A percentile compares a stretch with the other conserved stretches of the same genome.
phyloP scores from a whole-genome alignment of 2,888 invertebrate genomes.

The Thysanoteuthis rhombus region DNA sequence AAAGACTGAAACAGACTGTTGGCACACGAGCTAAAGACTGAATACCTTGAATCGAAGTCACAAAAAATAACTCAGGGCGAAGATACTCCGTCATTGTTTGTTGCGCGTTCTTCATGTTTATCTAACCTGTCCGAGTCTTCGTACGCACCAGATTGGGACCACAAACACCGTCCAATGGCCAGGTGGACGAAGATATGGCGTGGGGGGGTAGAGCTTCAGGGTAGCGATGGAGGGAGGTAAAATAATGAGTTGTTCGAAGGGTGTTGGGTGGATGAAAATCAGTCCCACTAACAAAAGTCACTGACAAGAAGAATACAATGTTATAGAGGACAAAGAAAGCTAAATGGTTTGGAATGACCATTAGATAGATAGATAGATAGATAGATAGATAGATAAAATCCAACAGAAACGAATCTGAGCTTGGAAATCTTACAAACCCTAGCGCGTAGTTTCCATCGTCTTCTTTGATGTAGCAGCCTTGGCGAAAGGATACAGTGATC shows the following conservation, averaged over 20 bases:
- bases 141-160: background rate
- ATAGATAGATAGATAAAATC: background rate
- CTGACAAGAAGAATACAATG: background rate
- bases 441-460: too few relatives aligned
- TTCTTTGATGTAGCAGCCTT: too few relatives aligned
- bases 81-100: background rate
- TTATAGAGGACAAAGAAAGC: background rate
- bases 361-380: background rate
- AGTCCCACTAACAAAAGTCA: background rate
- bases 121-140: background rate
- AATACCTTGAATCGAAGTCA: background rate
- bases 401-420: too few relatives aligned
- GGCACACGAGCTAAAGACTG: background rate
- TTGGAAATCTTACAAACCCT: too few relatives aligned
- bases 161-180: background rate
- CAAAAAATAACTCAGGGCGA: background rate
- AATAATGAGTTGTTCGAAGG: too few relatives aligned
- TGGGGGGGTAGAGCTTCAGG: background rate
- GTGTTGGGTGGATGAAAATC: background rate
- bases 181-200: background rate
- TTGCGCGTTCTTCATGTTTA: background rate
- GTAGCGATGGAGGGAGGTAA: too few relatives aligned
- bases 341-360: background rate
- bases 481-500: too few relatives aligned
- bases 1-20: background rate